Percentiles rank a stretch among this genome's conserved stretches.
Evolutionary conservation across 2,888 invertebrate genomes (phyloP).

Genomic region (Aromia moschata): DNA sequence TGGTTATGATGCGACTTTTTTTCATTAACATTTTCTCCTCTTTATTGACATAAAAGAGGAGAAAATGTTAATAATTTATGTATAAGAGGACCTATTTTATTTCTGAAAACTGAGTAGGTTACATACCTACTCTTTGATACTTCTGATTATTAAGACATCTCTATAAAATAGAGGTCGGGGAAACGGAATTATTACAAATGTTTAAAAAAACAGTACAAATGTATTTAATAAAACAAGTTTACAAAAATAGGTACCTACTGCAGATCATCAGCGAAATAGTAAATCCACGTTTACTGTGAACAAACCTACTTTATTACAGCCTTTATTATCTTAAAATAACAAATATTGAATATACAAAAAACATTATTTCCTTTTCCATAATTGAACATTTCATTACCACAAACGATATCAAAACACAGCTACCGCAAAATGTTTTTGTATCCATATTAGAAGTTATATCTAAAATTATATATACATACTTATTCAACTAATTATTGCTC

Average conservation of each 20-base stretch:
- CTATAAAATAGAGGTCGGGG: neutral
- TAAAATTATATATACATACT: constrained; percentile 14
- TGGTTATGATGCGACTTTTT: no score
- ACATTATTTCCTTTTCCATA: neutral
- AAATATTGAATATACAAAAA: constrained; percentile 20
- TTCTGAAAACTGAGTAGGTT: no score
- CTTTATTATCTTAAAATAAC: constrained; percentile 28
- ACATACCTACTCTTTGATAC: no score
- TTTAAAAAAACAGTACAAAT: constrained; percentile 2
- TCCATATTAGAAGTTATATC: constrained; percentile 11
- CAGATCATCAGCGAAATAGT: constrained; percentile 5
- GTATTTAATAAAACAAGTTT: constrained; percentile 17
- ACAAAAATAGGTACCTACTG: constrained; percentile 8
- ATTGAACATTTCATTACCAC: neutral
- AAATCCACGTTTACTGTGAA: constrained; percentile 18
- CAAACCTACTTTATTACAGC: constrained; percentile 30
- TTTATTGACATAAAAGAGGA: no score
- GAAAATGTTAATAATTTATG: no score
- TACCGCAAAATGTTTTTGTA: constrained; percentile 14
- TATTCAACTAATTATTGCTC: constrained; percentile 15
- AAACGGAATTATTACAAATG: neutral
- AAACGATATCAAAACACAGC: neutral
- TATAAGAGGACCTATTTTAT: no score
- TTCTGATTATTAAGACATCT: no score
- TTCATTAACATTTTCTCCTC: no score